These are phyloP conservation scores for Polydrusus cervinus DNA, from an alignment of 2,888 invertebrate species.

Conservation along the genomic window DNA sequence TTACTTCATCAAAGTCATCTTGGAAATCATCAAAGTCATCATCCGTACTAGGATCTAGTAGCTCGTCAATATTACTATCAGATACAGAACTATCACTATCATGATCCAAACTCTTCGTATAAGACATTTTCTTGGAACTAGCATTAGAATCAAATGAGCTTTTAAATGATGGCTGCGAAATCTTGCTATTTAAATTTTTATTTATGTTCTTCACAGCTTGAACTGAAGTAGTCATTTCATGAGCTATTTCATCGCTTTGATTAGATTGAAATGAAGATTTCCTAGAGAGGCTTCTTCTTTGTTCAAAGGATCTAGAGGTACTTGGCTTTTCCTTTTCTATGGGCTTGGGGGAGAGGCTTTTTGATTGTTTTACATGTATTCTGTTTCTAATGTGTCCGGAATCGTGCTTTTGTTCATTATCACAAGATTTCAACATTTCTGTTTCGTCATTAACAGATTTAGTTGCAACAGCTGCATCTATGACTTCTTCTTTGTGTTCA, in stretches of 20 bases:
- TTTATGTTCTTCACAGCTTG: slow-evolving; percentile 59
- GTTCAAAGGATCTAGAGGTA: slow-evolving; percentile 41
- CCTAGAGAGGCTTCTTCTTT: slow-evolving; percentile 38
- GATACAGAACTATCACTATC: slow-evolving; percentile 70
- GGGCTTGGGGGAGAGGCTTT: slow-evolving; percentile 44
- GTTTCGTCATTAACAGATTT: not conserved
- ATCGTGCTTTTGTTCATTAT: not conserved
- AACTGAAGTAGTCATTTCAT: slow-evolving; percentile 59
- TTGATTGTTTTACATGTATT: slow-evolving; percentile 22
- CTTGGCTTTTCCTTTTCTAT: slow-evolving; percentile 34
- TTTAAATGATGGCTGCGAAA: slow-evolving; percentile 51
- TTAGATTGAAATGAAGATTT: slow-evolving; percentile 46
- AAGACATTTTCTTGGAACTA: slow-evolving; percentile 68
- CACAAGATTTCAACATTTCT: not conserved
- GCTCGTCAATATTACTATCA: slow-evolving; percentile 70
- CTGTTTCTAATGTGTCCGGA: not conserved
- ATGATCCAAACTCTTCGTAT: slow-evolving; percentile 70
- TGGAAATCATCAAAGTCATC: slow-evolving; percentile 65
- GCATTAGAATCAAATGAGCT: slow-evolving; percentile 68
- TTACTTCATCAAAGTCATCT: slow-evolving; percentile 71
- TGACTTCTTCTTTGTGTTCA: not conserved
- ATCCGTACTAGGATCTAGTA: slow-evolving; percentile 65
- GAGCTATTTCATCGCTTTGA: slow-evolving; percentile 58
- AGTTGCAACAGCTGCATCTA: not conserved
- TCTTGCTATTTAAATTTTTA: slow-evolving; percentile 55